phyloP scores from a whole-genome alignment of 2,888 invertebrate species.

The Pomacea canaliculata region DNA sequence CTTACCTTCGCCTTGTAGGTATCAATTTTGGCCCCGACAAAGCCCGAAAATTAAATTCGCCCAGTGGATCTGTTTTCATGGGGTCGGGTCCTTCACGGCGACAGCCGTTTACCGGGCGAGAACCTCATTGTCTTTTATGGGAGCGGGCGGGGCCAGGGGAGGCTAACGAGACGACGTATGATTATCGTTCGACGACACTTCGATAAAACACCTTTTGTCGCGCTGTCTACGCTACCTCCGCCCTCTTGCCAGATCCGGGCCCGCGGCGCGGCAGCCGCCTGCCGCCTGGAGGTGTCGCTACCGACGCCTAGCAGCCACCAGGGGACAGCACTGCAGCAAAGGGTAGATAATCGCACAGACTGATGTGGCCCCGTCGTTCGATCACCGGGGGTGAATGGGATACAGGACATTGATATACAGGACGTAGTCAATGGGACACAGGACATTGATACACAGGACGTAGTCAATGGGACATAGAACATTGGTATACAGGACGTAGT shows the following conservation, averaged over 20 bases:
- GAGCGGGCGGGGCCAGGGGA: constrained; percentile 2
- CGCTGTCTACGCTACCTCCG: constrained; percentile 16
- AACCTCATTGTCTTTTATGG: neutral
- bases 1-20: constrained; percentile 15
- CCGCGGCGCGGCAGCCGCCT: constrained; percentile 4
- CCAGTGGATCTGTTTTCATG: constrained; percentile 18
- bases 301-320: neutral
- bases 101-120: constrained; percentile 9
- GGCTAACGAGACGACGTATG: constrained; percentile 18
- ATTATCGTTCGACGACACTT: constrained; percentile 5
- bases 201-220: constrained; percentile 25
- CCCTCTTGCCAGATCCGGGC: constrained; percentile 5
- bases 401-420: no score
- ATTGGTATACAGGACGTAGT: no score
- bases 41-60: constrained; percentile 19
- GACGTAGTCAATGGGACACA: no score
- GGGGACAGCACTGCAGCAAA: no score
- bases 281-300: neutral
- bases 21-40: constrained; percentile 24
- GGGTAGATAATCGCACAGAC: no score
- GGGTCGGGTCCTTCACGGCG: neutral
- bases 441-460: no score
- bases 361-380: no score
- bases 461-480: no score
- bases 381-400: no score